phyloP scores from a whole-genome alignment of 2,113 vertebrate species.

The Murina feae region DNA sequence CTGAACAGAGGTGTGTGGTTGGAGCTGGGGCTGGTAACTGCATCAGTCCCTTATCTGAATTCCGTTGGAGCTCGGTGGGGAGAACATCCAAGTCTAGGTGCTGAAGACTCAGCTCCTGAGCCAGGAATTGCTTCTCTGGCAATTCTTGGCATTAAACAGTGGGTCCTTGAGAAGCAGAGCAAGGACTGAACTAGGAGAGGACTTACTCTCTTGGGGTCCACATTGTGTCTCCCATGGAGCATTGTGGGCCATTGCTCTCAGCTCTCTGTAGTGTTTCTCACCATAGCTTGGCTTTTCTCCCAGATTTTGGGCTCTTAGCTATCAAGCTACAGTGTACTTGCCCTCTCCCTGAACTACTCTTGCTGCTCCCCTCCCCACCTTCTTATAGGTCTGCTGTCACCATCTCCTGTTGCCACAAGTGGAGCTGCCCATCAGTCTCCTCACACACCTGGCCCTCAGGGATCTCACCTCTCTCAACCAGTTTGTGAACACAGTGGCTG shows the following conservation, averaged over 20 bases:
- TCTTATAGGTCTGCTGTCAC: conserved; percentile 84
- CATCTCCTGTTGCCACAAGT: conserved; percentile 77
- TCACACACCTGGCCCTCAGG: conserved; percentile 86
- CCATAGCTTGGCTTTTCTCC: fast-evolving
- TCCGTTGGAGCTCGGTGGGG: not conserved
- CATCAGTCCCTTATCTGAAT: not conserved
- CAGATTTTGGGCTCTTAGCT: not conserved
- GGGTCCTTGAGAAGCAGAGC: not conserved
- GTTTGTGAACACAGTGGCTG: conserved; percentile 74
- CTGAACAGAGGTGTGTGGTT: not conserved
- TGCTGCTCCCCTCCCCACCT: not conserved
- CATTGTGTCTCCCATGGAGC: not conserved
- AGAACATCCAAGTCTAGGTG: not conserved
- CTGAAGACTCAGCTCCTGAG: not conserved
- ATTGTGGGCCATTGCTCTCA: not conserved
- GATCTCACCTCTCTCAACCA: conserved; percentile 77
- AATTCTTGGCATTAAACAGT: not conserved
- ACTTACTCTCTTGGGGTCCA: not conserved
- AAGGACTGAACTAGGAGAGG: not conserved
- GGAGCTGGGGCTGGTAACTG: not conserved
- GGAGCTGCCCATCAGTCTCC: conserved; percentile 88
- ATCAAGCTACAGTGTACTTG: not conserved
- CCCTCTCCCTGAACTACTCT: not conserved
- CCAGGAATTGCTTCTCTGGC: not conserved
- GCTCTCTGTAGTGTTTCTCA: not conserved